Evolutionary conservation across 2,888 invertebrate species (phyloP).

Genomic region (Mactromeris polynyma): DNA sequence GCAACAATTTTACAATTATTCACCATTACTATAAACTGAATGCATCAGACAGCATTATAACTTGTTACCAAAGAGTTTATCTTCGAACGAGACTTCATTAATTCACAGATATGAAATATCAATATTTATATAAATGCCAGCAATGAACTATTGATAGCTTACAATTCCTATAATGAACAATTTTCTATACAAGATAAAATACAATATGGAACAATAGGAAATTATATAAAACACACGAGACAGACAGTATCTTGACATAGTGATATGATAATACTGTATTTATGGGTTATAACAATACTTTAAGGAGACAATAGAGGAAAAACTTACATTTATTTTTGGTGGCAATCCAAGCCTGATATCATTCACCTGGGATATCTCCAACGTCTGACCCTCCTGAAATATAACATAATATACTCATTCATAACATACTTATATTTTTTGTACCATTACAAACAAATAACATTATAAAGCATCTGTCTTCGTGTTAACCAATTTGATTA

Average conservation of each 20-base stretch:
- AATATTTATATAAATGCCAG: neutral
- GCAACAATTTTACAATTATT: no score
- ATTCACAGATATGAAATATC: neutral
- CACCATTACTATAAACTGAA: no score
- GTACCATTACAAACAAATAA: neutral
- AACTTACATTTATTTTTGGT: constrained; percentile 92
- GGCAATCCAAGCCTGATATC: constrained; percentile 97
- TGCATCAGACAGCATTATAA: neutral
- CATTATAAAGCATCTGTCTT: no score
- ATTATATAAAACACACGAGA: neutral
- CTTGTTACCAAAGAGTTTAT: neutral
- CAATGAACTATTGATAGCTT: neutral
- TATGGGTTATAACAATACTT: neutral
- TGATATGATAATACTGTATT: neutral
- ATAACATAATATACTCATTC: constrained; percentile 40
- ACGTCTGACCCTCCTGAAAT: constrained; percentile 97
- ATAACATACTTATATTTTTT: neutral
- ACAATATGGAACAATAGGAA: neutral
- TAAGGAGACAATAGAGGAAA: neutral
- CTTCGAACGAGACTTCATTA: neutral
- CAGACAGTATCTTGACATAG: neutral
- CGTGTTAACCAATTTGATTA: no score
- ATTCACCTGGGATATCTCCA: constrained; percentile 99
- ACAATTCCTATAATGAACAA: neutral
- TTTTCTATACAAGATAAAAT: neutral